phyloP scores from a whole-genome alignment of 2,888 invertebrate species.

The Phaedon cochleariae region DNA sequence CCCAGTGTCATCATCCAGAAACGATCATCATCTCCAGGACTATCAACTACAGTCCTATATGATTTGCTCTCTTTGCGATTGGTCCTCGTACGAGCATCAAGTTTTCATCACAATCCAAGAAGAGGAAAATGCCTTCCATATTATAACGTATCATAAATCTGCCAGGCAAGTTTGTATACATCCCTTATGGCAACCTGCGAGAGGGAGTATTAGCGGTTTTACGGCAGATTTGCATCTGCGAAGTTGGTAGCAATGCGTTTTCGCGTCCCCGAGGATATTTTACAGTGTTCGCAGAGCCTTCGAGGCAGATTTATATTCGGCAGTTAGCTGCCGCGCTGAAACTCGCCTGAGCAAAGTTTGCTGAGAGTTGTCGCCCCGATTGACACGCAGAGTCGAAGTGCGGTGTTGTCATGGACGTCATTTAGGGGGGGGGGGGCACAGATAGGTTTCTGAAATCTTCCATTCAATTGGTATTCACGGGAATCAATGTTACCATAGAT shows the following conservation, averaged over 20 bases:
- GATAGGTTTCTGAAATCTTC: too few relatives aligned
- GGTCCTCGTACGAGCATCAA: too few relatives aligned
- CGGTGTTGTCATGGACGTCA: too few relatives aligned
- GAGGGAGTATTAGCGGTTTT: slow-evolving; percentile 58
- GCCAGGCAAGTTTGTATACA: slow-evolving; percentile 53
- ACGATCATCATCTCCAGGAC: too few relatives aligned
- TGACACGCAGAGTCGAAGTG: too few relatives aligned
- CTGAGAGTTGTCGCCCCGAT: background rate
- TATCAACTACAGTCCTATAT: too few relatives aligned
- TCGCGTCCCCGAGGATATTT: slow-evolving; percentile 53
- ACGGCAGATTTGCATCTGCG: slow-evolving; percentile 59
- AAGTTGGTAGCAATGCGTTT: slow-evolving; percentile 57
- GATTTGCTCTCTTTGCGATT: too few relatives aligned
- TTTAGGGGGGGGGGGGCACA: too few relatives aligned
- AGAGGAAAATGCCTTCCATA: slow-evolving; percentile 40
- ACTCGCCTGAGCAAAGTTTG: background rate
- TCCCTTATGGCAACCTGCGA: slow-evolving; percentile 51
- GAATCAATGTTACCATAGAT: too few relatives aligned
- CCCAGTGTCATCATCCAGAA: too few relatives aligned
- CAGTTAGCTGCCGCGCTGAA: slow-evolving; percentile 2
- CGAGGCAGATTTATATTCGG: slow-evolving; percentile 3
- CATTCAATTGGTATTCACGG: too few relatives aligned
- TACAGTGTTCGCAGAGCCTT: slow-evolving; percentile 41
- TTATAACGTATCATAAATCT: slow-evolving; percentile 57
- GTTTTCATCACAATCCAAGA: background rate